These are phyloP conservation scores for Hydrophis major DNA, from an alignment of 2,797 vertebrate genomes.

Conservation along the genomic window DNA sequence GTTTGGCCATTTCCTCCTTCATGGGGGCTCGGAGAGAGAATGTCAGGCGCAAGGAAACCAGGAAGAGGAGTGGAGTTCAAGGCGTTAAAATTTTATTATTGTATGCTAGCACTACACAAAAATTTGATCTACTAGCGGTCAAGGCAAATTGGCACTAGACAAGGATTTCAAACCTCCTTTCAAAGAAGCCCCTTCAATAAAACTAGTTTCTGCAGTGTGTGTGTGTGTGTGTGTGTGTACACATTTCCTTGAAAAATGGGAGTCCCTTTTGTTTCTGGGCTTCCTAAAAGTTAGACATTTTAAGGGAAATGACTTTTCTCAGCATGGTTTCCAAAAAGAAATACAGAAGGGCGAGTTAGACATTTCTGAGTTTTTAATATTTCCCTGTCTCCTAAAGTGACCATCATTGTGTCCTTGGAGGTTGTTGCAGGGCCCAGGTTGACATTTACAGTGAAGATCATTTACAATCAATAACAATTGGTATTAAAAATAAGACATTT, in stretches of 20 bases:
- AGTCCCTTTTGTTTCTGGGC: background rate
- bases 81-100: background rate
- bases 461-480: background rate
- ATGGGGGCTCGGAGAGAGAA: background rate
- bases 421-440: background rate
- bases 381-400: background rate
- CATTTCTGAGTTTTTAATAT: background rate
- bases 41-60: background rate
- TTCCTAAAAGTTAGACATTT: background rate
- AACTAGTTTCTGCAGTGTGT: fast-evolving
- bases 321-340: background rate
- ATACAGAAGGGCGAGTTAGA: background rate
- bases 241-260: background rate
- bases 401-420: background rate
- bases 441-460: background rate
- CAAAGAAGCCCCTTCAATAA: background rate
- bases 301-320: background rate
- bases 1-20: background rate
- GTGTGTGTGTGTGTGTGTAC: background rate
- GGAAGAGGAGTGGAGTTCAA: background rate
- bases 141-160: background rate
- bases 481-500: background rate
- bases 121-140: background rate
- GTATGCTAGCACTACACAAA: background rate
- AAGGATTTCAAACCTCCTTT: background rate